Base-by-base conservation (phyloP, 2,113 vertebrate species). In the Otolemur garnettii region DNA sequence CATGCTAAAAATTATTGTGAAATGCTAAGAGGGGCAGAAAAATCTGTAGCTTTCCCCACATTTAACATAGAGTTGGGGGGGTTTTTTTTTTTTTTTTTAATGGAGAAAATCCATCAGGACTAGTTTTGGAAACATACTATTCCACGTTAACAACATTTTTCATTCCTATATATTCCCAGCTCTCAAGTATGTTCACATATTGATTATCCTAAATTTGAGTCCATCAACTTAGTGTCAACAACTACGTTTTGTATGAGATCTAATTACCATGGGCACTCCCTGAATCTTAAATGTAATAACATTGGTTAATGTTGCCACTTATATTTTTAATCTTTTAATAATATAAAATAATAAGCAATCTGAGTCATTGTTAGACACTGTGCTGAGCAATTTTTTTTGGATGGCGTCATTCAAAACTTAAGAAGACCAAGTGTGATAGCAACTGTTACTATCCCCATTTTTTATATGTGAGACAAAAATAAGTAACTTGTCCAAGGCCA, bases 281-380 rank as follows among this genome's bases (percentile, higher is more conserved):
- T 77, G 12, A 84, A 81, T 78, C 91, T 86, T 72, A 62, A 86
- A 66, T 45, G 53, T 83, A 35, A 55, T n/a, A 64, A 35, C 64
- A 59, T 11, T 75, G 50, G 59, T 72, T 55, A 79, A 72, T 74
- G 33, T 85, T 87, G 2, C 15, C 30, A 86, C 88, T 91, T 81
- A 57, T 4, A 6, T 69, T 81, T 72, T 71, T 17, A 55, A 35
- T 92, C 30, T 1, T 62, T 88, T 18, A 18, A 12, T 93, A 64
- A 60, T 72, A 83, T 24, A 75, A 89, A 96, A 87, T 75, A 87
- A n/a, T 35, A 74, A 86, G 74, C 50, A 57, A 26, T 17, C 42
- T 60, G 28, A 17, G 4, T 11, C 21, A 59, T 33, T 26, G 7
- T 33, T 71, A 62, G 38, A 7, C 33, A 66, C 17, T 64, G n/a